phyloP scores from a whole-genome alignment of 1,140 invertebrate genomes.

The Drosophila auraria region DNA sequence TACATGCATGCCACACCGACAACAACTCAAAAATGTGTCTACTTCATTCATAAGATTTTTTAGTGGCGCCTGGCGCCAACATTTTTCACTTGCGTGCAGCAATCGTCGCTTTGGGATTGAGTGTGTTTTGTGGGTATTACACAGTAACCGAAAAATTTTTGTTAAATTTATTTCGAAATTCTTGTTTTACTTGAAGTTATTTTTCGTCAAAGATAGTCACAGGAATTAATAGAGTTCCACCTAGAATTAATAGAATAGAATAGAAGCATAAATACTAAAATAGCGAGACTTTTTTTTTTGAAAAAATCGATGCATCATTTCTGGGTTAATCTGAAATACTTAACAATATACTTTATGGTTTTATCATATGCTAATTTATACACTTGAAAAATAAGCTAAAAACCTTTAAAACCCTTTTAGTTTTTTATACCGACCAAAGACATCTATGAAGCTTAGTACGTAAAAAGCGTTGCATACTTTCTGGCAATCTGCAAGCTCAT shows the following conservation, averaged over 20 bases:
- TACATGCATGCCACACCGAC: constrained; percentile 29
- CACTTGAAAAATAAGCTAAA: too few relatives aligned
- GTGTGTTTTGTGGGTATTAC: constrained; percentile 23
- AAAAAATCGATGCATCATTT: too few relatives aligned
- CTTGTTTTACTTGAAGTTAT: neutral
- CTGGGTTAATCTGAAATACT: neutral
- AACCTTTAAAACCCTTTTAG: neutral
- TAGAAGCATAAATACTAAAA: neutral
- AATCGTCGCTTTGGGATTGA: constrained; percentile 52
- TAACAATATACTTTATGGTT: neutral
- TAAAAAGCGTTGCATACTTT: too few relatives aligned
- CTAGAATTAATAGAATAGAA: neutral
- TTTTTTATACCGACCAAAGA: too few relatives aligned
- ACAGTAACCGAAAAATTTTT: constrained; percentile 12
- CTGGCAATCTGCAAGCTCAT: too few relatives aligned
- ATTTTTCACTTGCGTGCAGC: constrained; percentile 81
- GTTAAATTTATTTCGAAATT: neutral
- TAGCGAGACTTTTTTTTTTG: too few relatives aligned
- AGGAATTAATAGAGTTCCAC: too few relatives aligned
- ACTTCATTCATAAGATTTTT: constrained; percentile 83
- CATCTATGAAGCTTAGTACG: too few relatives aligned
- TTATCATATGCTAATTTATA: too few relatives aligned
- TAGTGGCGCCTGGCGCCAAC: constrained; percentile 82
- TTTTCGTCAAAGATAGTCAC: neutral
- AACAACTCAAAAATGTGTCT: constrained; percentile 76